phyloP scores from a whole-genome alignment of 2,797 vertebrate species.

The Lacerta agilis region DNA sequence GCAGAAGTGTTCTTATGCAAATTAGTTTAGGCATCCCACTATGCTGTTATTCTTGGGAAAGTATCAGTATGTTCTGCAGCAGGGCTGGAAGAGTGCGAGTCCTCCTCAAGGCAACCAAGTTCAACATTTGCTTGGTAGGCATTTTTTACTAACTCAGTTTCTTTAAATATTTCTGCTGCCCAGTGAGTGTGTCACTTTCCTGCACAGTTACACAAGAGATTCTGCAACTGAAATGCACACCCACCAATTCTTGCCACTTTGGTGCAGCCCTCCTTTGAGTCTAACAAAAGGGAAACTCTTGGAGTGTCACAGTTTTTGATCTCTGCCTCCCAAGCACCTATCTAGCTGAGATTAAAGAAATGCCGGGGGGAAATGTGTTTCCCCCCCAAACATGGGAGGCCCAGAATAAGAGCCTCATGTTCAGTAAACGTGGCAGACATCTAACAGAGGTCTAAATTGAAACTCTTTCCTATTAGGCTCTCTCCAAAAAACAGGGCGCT shows the following conservation, averaged over 20 bases:
- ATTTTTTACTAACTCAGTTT: background rate
- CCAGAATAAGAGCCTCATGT: background rate
- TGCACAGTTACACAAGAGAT: background rate
- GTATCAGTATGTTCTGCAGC: background rate
- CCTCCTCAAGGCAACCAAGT: background rate
- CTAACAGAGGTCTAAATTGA: constrained; percentile 3
- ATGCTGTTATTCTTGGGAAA: background rate
- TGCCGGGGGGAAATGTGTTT: fast-evolving
- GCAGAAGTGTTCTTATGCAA: background rate
- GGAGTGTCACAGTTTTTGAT: constrained; percentile 4
- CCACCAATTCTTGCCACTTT: constrained; percentile 17
- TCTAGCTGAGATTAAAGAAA: constrained; percentile 7
- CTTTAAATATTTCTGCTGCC: background rate
- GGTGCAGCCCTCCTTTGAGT: background rate
- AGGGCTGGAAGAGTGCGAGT: background rate
- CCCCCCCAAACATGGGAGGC: background rate
- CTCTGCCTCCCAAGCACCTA: background rate
- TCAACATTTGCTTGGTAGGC: background rate
- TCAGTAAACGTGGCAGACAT: background rate
- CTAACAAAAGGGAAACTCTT: constrained; percentile 6
- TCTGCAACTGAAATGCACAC: constrained; percentile 5
- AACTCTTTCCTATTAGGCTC: background rate
- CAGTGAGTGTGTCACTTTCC: background rate
- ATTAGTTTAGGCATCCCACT: background rate
- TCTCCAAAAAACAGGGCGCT: background rate